Evolutionary conservation across 64 coral and sea anemone genomes (phyloP).

Genomic region (Cladopsammia gracilis): DNA sequence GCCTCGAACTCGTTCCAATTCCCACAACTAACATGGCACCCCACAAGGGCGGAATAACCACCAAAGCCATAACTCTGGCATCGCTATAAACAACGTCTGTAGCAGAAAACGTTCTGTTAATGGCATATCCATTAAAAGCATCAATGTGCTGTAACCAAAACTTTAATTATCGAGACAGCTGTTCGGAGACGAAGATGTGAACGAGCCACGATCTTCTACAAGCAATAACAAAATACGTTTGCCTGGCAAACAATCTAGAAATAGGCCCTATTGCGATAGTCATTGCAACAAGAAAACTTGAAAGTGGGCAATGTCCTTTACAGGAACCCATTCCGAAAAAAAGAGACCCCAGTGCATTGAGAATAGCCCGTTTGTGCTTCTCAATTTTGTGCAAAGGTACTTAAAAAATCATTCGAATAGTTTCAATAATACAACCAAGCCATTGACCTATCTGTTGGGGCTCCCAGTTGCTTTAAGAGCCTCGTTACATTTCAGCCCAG

Average conservation of each 20-base stretch:
- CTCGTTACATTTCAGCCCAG: neutral
- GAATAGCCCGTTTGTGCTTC: neutral
- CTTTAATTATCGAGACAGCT: slow-evolving; percentile 20
- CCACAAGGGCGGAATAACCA: neutral
- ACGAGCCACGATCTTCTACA: slow-evolving; percentile 14
- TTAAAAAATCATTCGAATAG: neutral
- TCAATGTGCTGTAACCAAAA: slow-evolving; percentile 41
- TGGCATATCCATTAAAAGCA: neutral
- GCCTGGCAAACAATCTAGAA: slow-evolving; percentile 25
- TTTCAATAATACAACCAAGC: neutral
- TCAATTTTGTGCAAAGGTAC: neutral
- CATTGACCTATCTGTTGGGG: neutral
- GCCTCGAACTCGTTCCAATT: neutral
- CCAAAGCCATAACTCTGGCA: neutral
- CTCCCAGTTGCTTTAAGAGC: neutral
- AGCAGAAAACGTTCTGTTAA: neutral
- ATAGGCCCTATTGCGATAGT: slow-evolving; percentile 2
- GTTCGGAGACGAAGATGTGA: neutral
- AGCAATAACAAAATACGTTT: slow-evolving; percentile 24
- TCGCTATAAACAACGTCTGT: neutral
- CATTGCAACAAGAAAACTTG: slow-evolving; percentile 1
- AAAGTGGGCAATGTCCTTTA: neutral
- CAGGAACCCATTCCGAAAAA: neutral
- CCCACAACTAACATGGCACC: neutral
- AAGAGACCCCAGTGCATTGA: neutral